Evolutionary conservation across 2,888 invertebrate genomes (phyloP).

Genomic region (Cybosia mesomella): DNA sequence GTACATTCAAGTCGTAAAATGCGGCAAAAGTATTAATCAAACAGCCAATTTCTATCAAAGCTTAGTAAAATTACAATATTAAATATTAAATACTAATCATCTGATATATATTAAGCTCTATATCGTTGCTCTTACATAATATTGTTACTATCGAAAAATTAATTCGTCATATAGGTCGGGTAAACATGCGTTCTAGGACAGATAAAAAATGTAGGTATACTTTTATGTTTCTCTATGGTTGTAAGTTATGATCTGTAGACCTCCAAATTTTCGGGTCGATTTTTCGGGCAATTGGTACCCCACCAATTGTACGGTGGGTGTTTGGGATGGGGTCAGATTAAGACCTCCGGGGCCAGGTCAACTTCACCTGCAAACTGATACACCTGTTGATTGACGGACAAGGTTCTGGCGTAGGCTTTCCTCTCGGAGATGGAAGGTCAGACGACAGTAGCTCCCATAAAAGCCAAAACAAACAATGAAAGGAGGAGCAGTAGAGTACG

Average conservation of each 20-base stretch:
- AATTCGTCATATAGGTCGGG: conserved; percentile 9
- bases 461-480: no score
- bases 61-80: conserved; percentile 21
- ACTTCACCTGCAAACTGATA: no score
- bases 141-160: conserved; percentile 11
- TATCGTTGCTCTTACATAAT: conserved; percentile 16
- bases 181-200: conserved; percentile 6
- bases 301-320: no score
- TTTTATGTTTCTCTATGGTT: conserved; percentile 5
- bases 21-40: conserved; percentile 11
- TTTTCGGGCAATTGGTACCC: not conserved
- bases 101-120: conserved; percentile 17
- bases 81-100: conserved; percentile 25
- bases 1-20: not conserved
- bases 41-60: conserved; percentile 16
- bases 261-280: not conserved
- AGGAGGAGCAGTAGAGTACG: no score
- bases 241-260: not conserved
- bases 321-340: no score
- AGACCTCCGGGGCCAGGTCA: no score
- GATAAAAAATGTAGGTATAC: not conserved
- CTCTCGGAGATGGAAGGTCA: no score
- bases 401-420: no score
- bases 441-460: no score
- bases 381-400: no score